Evolutionary conservation across 2,888 invertebrate species (phyloP), one percentile per base, ranked within the genome.

Genomic region (Ophraella communa): DNA sequence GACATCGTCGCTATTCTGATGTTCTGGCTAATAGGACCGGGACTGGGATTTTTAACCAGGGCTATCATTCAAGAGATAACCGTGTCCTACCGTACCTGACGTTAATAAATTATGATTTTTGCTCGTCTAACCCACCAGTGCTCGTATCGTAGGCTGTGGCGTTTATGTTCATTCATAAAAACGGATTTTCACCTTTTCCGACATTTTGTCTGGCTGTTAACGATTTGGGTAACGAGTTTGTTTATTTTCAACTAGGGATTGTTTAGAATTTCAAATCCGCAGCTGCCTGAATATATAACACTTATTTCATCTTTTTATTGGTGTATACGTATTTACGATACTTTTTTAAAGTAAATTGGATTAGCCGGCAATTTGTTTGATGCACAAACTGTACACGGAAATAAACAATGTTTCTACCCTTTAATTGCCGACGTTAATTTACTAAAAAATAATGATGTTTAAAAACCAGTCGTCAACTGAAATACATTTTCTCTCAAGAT

Each of bases 41-140:
- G 78, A 74, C 74, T 74, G 74, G 76, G 74, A 78, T 78, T 78
- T 78, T 77, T 79, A 79, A 79, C 78, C 77, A 78, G 77, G 77
- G 76, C 74, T 77, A 79, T 78, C 78, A 78, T 78, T 79, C 79
- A 79, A 76, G 74, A 77, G 78, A 78, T 79, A 79, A 79, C 77
- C 76, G 74, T 76, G 75, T 77, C 76, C 77, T 76, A 72, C 72
- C 75, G 73, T 77, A 78, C 78, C 76, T 78, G 77, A 72, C 71
- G 73, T 69, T 73, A 74, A 79, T 79, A 79, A 79, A 79, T 79
- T 77, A 78, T 75, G 71, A 72, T 74, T 78, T 74, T 73, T 71
- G 68, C 69, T 70, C 66, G 60, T 68, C 66, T 66, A 62, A 54
- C 59, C 44, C 63, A 58, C 57, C 58, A 52, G 58, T 59, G 57